A percentile compares a stretch with the other conserved stretches of the same genome.
phyloP scores from a whole-genome alignment of 2,888 invertebrate species.

The Pollenia amentaria region DNA sequence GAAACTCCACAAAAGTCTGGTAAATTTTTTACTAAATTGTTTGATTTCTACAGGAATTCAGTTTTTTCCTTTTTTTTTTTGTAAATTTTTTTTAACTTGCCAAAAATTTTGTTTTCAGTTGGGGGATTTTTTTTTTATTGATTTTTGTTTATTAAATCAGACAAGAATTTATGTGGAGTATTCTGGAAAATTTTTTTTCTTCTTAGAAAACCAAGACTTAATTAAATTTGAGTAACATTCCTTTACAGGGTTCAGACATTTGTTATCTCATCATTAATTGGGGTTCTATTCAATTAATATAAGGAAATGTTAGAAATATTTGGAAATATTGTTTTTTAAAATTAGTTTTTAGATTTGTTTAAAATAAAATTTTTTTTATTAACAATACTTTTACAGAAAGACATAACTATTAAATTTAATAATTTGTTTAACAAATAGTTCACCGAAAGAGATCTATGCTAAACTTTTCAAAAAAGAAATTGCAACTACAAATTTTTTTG shows the following conservation, averaged over 20 bases:
- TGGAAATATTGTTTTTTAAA: neutral
- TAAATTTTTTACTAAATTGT: conserved; percentile 60
- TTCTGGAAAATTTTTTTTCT: neutral
- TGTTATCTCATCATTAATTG: neutral
- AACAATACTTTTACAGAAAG: too few species aligned
- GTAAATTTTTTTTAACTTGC: conserved; percentile 27
- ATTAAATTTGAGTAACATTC: conserved; percentile 37
- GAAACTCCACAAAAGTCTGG: conserved; percentile 57
- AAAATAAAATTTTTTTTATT: too few species aligned
- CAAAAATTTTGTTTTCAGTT: conserved; percentile 10
- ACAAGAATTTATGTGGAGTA: conserved; percentile 1
- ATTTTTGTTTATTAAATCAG: conserved; percentile 64
- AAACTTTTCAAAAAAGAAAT: too few species aligned
- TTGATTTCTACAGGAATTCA: conserved; percentile 53
- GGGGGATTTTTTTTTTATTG: conserved; percentile 13
- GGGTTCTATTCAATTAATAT: neutral
- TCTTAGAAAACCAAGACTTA: conserved; percentile 2
- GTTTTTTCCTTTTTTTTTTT: neutral
- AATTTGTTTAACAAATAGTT: too few species aligned
- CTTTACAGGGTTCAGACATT: neutral
- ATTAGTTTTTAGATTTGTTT: neutral
- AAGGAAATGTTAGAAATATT: too few species aligned
- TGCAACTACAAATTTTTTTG: too few species aligned
- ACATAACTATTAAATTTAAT: too few species aligned
- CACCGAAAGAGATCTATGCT: too few species aligned